These are phyloP conservation scores for Pyrrhosoma nymphula DNA, from an alignment of 2,888 invertebrate species.

Conservation along the genomic window DNA sequence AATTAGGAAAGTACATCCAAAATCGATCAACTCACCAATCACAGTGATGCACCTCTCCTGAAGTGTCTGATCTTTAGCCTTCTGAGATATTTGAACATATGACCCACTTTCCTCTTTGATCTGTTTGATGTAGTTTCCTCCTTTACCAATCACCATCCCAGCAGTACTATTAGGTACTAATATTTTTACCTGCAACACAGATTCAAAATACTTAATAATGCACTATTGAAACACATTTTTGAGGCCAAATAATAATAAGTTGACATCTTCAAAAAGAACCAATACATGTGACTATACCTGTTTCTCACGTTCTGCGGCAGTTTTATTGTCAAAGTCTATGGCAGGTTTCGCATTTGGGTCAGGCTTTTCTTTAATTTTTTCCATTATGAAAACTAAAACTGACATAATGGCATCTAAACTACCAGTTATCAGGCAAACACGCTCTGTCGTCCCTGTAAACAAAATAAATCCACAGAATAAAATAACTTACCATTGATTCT, in stretches of 20 bases:
- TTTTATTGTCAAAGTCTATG: slow-evolving; percentile 88
- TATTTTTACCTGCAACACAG: slow-evolving; percentile 87
- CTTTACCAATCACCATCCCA: slow-evolving; percentile 98
- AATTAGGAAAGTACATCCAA: background rate
- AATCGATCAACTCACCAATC: slow-evolving; percentile 81
- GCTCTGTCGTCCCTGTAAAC: slow-evolving; percentile 91
- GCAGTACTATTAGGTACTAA: slow-evolving; percentile 97
- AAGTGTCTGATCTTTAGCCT: slow-evolving; percentile 93
- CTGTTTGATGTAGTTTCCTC: slow-evolving; percentile 97
- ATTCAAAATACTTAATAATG: slow-evolving; percentile 20
- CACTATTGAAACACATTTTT: background rate
- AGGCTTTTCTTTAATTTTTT: slow-evolving; percentile 96
- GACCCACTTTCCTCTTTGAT: slow-evolving; percentile 96
- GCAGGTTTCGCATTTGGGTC: slow-evolving; percentile 92
- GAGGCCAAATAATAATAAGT: background rate
- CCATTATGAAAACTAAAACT: slow-evolving; percentile 96
- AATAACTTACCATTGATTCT: background rate
- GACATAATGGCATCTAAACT: slow-evolving; percentile 94
- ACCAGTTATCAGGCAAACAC: slow-evolving; percentile 96
- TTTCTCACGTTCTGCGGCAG: slow-evolving; percentile 91
- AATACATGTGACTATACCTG: slow-evolving; percentile 80
- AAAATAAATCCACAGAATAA: slow-evolving; percentile 68
- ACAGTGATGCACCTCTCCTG: slow-evolving; percentile 97
- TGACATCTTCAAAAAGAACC: background rate
- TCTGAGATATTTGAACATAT: slow-evolving; percentile 97